Percentiles rank a stretch among this genome's conserved stretches.
phyloP scores from a whole-genome alignment of 2,888 invertebrate species.

The Salpingus planirostris region DNA sequence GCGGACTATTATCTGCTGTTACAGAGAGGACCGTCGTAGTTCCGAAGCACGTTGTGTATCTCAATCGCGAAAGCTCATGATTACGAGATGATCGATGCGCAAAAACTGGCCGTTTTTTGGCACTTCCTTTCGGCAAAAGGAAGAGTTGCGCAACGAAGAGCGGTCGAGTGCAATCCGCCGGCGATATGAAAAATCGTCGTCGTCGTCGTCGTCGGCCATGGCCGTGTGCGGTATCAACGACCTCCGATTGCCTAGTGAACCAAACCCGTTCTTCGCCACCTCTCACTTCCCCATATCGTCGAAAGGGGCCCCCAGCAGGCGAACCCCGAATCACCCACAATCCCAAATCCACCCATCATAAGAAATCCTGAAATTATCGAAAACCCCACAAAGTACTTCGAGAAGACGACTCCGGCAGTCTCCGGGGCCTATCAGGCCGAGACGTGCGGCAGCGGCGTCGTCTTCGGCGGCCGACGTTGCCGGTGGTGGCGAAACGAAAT shows the following conservation, averaged over 20 bases:
- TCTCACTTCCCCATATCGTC: conserved; percentile 1
- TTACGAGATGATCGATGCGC: background rate
- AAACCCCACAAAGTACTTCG: too few species aligned
- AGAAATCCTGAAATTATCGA: too few species aligned
- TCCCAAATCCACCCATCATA: too few species aligned
- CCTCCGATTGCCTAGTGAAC: conserved; percentile 44
- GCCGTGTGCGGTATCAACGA: conserved; percentile 40
- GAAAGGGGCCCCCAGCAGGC: too few species aligned
- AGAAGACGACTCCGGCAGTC: too few species aligned
- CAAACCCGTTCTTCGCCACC: conserved; percentile 35
- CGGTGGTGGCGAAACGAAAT: conserved; percentile 29
- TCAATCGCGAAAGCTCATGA: too few species aligned
- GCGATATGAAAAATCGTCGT: conserved; percentile 16
- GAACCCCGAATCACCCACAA: too few species aligned
- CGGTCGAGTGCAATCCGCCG: conserved; percentile 20
- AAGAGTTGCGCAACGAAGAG: conserved; percentile 27
- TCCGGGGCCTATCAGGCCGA: too few species aligned
- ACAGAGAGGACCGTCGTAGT: too few species aligned
- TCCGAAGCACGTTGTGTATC: too few species aligned
- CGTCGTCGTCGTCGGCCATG: conserved; percentile 5
- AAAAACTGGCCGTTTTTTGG: background rate
- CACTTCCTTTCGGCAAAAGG: conserved; percentile 16
- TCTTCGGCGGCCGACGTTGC: background rate
- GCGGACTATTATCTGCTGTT: too few species aligned
- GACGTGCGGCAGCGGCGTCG: background rate